Conservation (phyloP, 2,888 invertebrate genomes). For the Villa cingulata region DNA sequence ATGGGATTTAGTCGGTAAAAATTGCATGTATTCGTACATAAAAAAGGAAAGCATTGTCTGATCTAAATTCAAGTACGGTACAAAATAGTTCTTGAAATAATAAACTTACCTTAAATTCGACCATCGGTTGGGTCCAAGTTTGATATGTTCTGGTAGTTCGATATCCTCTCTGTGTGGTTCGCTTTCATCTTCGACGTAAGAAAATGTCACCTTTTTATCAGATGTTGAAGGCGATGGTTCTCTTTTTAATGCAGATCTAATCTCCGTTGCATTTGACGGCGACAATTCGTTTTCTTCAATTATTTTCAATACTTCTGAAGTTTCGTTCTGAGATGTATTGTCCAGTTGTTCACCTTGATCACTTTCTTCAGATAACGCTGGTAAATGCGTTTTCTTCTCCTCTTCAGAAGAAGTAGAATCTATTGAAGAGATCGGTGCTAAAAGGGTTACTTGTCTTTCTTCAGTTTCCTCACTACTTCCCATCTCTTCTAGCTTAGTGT, state of each 20-base stretch:
- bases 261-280: constrained; percentile 26
- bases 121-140: constrained; percentile 23
- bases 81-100: too few relatives aligned
- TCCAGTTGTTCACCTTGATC: constrained; percentile 21
- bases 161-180: constrained; percentile 33
- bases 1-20: too few relatives aligned
- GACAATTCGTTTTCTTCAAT: constrained; percentile 13
- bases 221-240: constrained; percentile 33
- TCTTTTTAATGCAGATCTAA: constrained; percentile 28
- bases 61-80: too few relatives aligned
- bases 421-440: constrained; percentile 34
- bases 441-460: constrained; percentile 19
- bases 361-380: constrained; percentile 30
- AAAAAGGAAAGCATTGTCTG: too few relatives aligned
- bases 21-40: too few relatives aligned
- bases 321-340: constrained; percentile 8
- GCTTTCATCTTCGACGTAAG: constrained; percentile 35
- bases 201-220: constrained; percentile 41
- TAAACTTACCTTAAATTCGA: constrained; percentile 38
- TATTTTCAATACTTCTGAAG: constrained; percentile 7
- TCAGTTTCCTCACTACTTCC: constrained; percentile 35
- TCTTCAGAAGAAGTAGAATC: constrained; percentile 36
- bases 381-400: constrained; percentile 23
- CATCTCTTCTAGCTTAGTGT: constrained; percentile 30
- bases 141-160: constrained; percentile 30